Evolutionary conservation across 2,797 vertebrate species (phyloP).

Genomic region (Knipowitschia caucasica): DNA sequence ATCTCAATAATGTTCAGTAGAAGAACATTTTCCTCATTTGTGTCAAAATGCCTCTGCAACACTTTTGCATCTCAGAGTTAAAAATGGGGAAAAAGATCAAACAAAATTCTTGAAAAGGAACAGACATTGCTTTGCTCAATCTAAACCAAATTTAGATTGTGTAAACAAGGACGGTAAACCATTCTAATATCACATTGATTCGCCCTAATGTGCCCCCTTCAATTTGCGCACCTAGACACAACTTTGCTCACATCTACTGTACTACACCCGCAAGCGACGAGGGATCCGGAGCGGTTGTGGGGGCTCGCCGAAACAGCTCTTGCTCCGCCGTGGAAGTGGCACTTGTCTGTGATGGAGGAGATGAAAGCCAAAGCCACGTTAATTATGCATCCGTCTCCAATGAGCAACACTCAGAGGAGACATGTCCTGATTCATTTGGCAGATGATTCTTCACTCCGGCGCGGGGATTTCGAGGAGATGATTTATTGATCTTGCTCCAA

Average conservation of each 20-base stretch:
- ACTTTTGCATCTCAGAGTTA: no score
- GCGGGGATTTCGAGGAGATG: conserved; percentile 46
- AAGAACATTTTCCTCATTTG: no score
- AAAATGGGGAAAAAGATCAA: no score
- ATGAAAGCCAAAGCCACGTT: conserved; percentile 55
- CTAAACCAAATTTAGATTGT: no score
- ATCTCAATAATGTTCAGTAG: no score
- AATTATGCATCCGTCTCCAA: conserved; percentile 56
- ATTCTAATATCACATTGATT: no score
- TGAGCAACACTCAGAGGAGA: conserved; percentile 54
- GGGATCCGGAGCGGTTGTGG: conserved; percentile 3
- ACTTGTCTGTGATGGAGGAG: conserved; percentile 47
- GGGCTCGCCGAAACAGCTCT: conserved; percentile 24
- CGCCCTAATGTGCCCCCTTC: no score
- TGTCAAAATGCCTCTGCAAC: no score
- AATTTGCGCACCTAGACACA: no score
- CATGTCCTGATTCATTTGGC: conserved; percentile 55
- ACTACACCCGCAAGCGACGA: neutral
- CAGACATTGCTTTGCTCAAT: no score
- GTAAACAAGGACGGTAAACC: no score
- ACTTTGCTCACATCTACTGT: neutral
- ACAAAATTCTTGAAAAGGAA: no score
- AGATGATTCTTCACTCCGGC: conserved; percentile 52
- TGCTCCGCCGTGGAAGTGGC: conserved; percentile 35
- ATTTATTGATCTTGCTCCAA: conserved; percentile 57